Evolutionary conservation across 2,888 invertebrate species (phyloP), one percentile per base, ranked within the genome.

Genomic region (Drosophila fungiperda): DNA sequence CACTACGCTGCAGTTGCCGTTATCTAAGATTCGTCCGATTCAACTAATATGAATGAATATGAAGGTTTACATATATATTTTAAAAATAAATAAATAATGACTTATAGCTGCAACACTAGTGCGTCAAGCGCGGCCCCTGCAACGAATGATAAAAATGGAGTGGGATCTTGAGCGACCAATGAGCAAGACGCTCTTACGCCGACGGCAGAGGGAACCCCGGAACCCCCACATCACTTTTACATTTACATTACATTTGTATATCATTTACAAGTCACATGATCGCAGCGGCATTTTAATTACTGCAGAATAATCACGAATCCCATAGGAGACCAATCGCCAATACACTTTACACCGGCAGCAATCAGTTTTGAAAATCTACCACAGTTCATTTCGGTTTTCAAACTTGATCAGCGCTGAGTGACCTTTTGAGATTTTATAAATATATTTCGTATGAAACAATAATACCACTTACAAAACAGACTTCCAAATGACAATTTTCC

Each of bases 241-340:
- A 2, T 11, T 60, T 17, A 58, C n/a, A n/a, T n/a, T n/a, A n/a
- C n/a, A n/a, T n/a, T n/a, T n/a, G n/a, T n/a, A n/a, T n/a, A 17
- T 11, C 1, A 23, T n/a, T 82, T 82, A 3, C 29, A 93, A 93
- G 88, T 68, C 81, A 89, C 36, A 91, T 96, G 80, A 95, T 96
- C 11, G 95, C 96, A 33, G 95, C 96, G 60, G 96, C 95, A 20
- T 96, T 96, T 93, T 96, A 96, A 50, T 95, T 95, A 0, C 92
- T 96, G 17, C 94, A 95, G 61, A 83, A 91, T 88, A 86, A 88
- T 26, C 61, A 76, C 1, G 71, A 73, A 45, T 32, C 60, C 26
- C 65, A 8, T n/a, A 52, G 17, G 20, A 60, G 35, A 15, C 20
- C 42, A 40, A 38, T n/a, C 38, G 62, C 35, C 0, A 85, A 68